Evolutionary conservation across 2,888 invertebrate species (phyloP).

Genomic region (Aspidiotus destructor): DNA sequence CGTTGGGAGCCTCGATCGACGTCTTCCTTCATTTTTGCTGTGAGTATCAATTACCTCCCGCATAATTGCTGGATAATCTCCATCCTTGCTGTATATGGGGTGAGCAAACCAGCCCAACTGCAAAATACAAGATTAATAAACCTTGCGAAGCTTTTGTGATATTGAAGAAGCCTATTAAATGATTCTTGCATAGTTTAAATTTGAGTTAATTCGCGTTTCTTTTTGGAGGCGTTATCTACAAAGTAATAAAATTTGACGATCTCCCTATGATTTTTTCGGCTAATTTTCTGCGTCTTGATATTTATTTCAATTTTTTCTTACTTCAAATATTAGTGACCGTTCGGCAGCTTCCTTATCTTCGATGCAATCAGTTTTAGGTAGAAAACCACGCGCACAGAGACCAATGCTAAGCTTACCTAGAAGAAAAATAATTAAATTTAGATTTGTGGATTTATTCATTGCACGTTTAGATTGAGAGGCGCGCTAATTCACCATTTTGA

Average conservation of each 20-base stretch:
- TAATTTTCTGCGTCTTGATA: no score
- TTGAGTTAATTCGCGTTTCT: no score
- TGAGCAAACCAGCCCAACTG: slow-evolving; percentile 38
- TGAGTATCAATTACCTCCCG: slow-evolving; percentile 43
- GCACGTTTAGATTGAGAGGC: background rate
- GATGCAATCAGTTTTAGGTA: slow-evolving; percentile 15
- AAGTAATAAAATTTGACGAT: background rate
- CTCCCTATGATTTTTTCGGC: no score
- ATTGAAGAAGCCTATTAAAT: no score
- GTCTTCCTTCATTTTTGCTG: slow-evolving; percentile 44
- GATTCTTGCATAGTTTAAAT: no score
- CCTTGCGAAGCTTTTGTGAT: no score
- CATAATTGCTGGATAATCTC: slow-evolving; percentile 48
- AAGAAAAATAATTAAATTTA: background rate
- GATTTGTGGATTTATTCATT: no score
- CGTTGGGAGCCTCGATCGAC: slow-evolving; percentile 44
- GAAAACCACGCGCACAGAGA: background rate
- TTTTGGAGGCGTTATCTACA: background rate
- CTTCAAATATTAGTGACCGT: slow-evolving; percentile 14
- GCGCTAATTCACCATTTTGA: slow-evolving; percentile 46
- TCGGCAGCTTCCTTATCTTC: slow-evolving; percentile 21
- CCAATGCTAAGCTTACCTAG: slow-evolving; percentile 16
- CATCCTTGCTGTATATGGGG: slow-evolving; percentile 39
- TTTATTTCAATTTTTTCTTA: background rate
- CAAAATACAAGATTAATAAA: background rate